Evolutionary conservation across 2,113 vertebrate genomes (phyloP).

Genomic region (Eubucco bourcierii): DNA sequence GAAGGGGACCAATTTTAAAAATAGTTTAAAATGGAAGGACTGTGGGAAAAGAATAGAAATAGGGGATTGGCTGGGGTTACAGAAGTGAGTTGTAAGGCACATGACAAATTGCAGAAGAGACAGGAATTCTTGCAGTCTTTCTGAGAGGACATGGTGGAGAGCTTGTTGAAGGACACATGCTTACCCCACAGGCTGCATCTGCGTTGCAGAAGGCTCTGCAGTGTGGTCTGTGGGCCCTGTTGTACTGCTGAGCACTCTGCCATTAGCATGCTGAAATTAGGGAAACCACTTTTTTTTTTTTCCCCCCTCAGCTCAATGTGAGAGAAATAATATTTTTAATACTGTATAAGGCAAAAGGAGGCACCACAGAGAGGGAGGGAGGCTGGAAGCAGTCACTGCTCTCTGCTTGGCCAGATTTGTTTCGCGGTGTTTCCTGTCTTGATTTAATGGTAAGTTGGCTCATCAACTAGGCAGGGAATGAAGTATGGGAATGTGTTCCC

Average conservation of each 20-base stretch:
- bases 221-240: not conserved
- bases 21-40: not conserved
- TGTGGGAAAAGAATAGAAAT: not conserved
- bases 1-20: not conserved
- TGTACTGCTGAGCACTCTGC: not conserved
- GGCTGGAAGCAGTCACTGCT: not conserved
- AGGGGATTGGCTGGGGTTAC: not conserved
- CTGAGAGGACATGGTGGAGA: not conserved
- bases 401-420: not conserved
- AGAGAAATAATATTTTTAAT: not conserved
- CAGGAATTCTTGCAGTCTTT: not conserved
- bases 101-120: not conserved
- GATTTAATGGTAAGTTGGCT: conserved; percentile 26
- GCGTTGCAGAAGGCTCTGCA: not conserved
- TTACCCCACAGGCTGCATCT: fast-evolving
- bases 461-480: conserved; percentile 13
- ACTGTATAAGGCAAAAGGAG: conserved; percentile 22
- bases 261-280: not conserved
- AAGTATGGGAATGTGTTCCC: conserved; percentile 2
- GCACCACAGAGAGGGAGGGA: not conserved
- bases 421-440: conserved; percentile 22
- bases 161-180: no score
- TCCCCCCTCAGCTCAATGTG: not conserved
- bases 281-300: fast-evolving
- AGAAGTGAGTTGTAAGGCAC: not conserved